Evolutionary conservation across 64 coral and sea anemone species (phyloP), one percentile per base, ranked within the genome.

Genomic region (Anthopleura sola): DNA sequence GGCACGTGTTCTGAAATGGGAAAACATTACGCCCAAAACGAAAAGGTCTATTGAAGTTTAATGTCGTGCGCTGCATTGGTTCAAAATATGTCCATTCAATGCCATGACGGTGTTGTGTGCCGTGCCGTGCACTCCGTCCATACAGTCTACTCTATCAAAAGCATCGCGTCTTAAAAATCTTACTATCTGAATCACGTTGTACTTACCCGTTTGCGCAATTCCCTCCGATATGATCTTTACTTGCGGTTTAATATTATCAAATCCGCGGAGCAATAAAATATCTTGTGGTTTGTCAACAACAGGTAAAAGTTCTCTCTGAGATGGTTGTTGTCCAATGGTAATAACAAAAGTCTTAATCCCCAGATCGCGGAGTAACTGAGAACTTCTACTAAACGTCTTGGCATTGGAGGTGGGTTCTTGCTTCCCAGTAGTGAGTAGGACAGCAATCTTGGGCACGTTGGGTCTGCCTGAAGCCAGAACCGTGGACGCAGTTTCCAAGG

Each of bases 271-370:
- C 64, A 49, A 36, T 36, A 91, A 91, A 24, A 94, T 81, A 49
- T 94, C 93, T 20, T 80, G 55, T 39, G 68, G 40, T 37, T 88
- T 94, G 34, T 91, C 39, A 74, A 94, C 93, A 71, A 88, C 47
- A 12, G 64, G 39, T 55, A 91, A n/a, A 1, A 88, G 26, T 84
- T 91, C 81, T 32, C 47, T 69, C 18, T 71, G 15, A 80, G 90
- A 78, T 80, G 74, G 68, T 32, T 80, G 31, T 18, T 83, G 55
- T 38, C 85, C 88, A 58, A 94, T 53, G 11, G 74, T 78, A 13
- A 94, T 71, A 40, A 91, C 85, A 75, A 94, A 84, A 31, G 36
- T 85, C 50, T 87, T 90, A 19, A 60, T 81, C 39, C 81, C 88
- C 38, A 84, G 69, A 38, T 83, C 37, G 76, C 89, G 85, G 29